These are phyloP conservation scores for Belgica antarctica DNA, from an alignment of 2,888 invertebrate species.

Conservation along the genomic window DNA sequence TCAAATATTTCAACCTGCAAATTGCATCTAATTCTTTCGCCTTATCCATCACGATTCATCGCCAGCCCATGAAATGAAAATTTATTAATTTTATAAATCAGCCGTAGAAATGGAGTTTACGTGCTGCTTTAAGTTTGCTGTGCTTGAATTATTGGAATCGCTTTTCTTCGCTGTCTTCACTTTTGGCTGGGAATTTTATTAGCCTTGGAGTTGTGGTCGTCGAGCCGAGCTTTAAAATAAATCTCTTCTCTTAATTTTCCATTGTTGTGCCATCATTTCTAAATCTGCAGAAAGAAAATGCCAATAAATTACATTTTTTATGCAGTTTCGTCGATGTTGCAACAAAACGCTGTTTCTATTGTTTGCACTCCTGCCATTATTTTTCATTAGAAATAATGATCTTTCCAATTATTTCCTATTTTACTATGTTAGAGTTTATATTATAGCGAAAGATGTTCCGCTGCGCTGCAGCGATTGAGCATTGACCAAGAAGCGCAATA, in stretches of 20 bases:
- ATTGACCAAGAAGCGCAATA: too few relatives aligned
- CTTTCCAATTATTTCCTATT: conserved; percentile 41
- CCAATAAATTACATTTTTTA: neutral
- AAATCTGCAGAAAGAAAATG: neutral
- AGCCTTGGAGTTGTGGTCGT: neutral
- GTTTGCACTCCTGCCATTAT: neutral
- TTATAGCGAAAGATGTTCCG: too few relatives aligned
- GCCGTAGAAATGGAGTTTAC: conserved; percentile 22
- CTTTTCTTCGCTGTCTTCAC: neutral
- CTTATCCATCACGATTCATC: neutral
- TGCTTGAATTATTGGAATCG: neutral
- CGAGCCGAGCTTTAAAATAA: neutral
- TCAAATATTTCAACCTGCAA: conserved; percentile 13
- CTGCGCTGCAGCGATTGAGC: too few relatives aligned
- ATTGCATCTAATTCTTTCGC: neutral
- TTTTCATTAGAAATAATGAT: conserved; percentile 38
- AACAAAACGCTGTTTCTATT: conserved; percentile 19
- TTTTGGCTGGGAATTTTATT: neutral
- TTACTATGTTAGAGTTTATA: too few relatives aligned
- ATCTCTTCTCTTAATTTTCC: conserved; percentile 1
- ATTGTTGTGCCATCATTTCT: neutral
- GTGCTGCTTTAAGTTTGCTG: neutral
- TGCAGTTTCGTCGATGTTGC: conserved; percentile 5
- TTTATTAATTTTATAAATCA: conserved; percentile 41
- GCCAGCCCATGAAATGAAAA: conserved; percentile 29